A percentile compares a stretch with the other conserved stretches of the same genome.
phyloP scores from a whole-genome alignment of 1,140 invertebrate genomes.

The Lasioglossum albipes region DNA sequence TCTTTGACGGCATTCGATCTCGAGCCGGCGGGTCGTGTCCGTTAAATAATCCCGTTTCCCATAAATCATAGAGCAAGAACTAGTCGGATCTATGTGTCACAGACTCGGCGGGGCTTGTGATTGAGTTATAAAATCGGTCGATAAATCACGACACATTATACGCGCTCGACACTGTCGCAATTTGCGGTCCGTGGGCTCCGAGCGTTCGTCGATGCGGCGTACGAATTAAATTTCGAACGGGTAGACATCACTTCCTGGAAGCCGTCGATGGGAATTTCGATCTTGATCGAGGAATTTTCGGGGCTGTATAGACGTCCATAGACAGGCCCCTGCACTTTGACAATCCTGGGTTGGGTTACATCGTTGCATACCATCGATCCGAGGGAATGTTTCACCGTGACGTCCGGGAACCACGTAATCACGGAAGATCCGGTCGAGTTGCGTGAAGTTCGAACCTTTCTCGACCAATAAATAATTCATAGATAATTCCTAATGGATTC shows the following conservation, averaged over 20 bases:
- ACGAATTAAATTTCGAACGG: constrained; percentile 37
- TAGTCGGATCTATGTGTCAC: no score
- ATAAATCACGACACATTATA: constrained; percentile 6
- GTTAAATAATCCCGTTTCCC: no score
- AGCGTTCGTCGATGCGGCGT: no score
- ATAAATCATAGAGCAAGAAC: no score
- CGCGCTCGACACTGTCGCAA: constrained; percentile 14
- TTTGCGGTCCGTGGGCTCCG: constrained; percentile 13
- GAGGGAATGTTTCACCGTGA: not conserved
- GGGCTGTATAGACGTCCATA: constrained; percentile 43
- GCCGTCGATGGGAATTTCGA: constrained; percentile 60
- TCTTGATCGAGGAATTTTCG: constrained; percentile 52
- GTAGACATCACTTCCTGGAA: constrained; percentile 52
- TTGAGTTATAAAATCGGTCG: not conserved
- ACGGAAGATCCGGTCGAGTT: not conserved
- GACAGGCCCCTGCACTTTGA: constrained; percentile 41
- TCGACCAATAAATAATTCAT: constrained; percentile 18
- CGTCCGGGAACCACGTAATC: not conserved
- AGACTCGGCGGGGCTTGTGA: not conserved
- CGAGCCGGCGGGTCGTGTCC: no score
- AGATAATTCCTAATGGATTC: not conserved
- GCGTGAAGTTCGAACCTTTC: not conserved
- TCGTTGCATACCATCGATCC: constrained; percentile 69
- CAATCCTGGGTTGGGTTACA: constrained; percentile 71
- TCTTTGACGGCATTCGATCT: no score